Conservation (phyloP, 2,797 vertebrate species). For the Cryptoprocta ferox region DNA sequence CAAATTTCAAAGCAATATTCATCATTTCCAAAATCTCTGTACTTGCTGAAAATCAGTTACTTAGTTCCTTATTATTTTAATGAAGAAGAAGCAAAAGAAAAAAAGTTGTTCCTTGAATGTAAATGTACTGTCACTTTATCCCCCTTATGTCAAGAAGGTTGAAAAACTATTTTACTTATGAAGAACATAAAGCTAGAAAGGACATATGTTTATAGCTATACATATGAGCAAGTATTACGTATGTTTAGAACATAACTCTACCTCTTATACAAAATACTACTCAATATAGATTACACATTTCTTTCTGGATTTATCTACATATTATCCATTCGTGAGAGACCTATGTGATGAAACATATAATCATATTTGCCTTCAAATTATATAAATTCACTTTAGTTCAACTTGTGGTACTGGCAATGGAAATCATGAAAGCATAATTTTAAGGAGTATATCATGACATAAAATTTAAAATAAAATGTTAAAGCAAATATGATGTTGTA, state of each 20-base stretch:
- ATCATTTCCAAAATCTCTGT: background rate
- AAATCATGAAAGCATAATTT: background rate
- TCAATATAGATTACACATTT: background rate
- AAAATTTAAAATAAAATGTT: background rate
- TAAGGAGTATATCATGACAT: background rate
- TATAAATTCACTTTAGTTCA: background rate
- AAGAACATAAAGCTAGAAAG: background rate
- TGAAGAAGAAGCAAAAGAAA: background rate
- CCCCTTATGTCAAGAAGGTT: background rate
- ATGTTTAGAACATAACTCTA: background rate
- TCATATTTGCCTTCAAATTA: background rate
- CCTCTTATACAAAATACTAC: background rate
- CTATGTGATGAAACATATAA: background rate
- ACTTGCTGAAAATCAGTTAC: background rate
- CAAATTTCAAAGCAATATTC: background rate
- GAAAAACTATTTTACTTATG: background rate
- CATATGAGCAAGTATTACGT: background rate
- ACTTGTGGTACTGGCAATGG: background rate
- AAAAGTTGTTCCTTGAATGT: background rate
- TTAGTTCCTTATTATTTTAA: background rate
- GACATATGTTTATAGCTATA: background rate
- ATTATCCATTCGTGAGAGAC: background rate
- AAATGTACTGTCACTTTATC: background rate
- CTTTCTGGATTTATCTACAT: background rate
- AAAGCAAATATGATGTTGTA: background rate